These are phyloP conservation scores for Tipula confusa DNA, from an alignment of 2,888 invertebrate species.

Conservation along the genomic window DNA sequence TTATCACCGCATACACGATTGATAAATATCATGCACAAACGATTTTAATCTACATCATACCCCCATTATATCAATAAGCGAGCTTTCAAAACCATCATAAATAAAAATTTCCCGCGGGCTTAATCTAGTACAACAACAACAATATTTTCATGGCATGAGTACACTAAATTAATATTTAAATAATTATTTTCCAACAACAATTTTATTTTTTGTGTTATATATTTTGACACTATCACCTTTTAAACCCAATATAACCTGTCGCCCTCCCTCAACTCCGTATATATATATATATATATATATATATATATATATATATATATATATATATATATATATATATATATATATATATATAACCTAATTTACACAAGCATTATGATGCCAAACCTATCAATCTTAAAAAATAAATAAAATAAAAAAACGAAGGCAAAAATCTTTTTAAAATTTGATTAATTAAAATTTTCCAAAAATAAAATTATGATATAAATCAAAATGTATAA, in stretches of 20 bases:
- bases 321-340: neutral
- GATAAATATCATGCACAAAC: too few species aligned
- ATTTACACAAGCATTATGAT: constrained; percentile 14
- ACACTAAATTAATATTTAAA: constrained; percentile 12
- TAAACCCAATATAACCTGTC: neutral
- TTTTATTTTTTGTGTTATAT: neutral
- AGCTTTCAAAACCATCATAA: neutral
- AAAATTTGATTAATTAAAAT: constrained; percentile 12
- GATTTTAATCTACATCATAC: too few species aligned
- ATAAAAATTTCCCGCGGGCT: neutral
- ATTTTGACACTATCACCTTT: constrained; percentile 25
- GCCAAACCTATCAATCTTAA: constrained; percentile 20
- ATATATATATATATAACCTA: neutral
- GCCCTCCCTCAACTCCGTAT: too few species aligned
- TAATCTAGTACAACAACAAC: neutral
- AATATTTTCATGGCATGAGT: neutral
- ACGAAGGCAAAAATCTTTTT: constrained; percentile 12
- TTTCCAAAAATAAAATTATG: neutral
- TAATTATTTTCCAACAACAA: constrained; percentile 3
- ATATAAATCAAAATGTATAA: constrained; percentile 16
- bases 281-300: too few species aligned
- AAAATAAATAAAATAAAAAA: neutral
- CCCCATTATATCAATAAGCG: neutral
- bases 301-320: neutral
- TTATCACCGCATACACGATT: neutral